Evolutionary conservation across 2,113 vertebrate genomes (phyloP), one percentile per base, ranked within the genome.

Genomic region (Passerina amoena): DNA sequence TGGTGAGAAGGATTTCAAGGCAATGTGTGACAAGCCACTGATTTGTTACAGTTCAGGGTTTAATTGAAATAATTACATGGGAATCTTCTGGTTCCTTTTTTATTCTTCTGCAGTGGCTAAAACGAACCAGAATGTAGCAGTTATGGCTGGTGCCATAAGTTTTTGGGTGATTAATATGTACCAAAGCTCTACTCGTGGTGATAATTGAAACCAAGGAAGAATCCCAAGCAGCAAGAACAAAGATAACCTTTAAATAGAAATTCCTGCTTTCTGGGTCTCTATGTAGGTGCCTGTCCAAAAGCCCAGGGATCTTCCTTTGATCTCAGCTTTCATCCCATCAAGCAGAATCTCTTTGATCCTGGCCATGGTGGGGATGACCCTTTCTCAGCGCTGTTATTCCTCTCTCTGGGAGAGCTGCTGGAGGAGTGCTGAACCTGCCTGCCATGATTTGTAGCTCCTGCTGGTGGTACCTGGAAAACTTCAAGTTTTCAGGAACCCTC

Each of bases 131-230:
- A 65, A 54, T 53, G 12, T 53, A 65, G 40, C 4, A 33, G 35
- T 57, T 1, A 0, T 3, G 3, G 24, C 21, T 78, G 38, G 6
- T 51, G 21, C 38, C 4, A 0, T 48, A 63, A 56, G 18, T n/a
- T 89, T 79, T 86, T 53, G 35, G 20, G 25, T 47, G 18, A 48
- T 47, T 28, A 25, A 19, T 33, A 8, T 28, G 25, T 65, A 33
- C 54, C 23, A 33, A 25, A 92, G 47, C 51, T 40, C 24, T 69
- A 1, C 31, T 60, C 2, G 0, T 42, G 22, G 27, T 76, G 38
- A 15, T 61, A 40, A 65, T 64, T 85, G 44, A 86, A 83, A 61
- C 76, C 25, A 20, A 66, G 20, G 37, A 86, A 64, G 75, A 85
- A 45, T 86, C n/a, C 10, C 12, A 47, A 51, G 56, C 61, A 50